Base-by-base conservation (phyloP, 1,140 invertebrate species). In the Riptortus pedestris region DNA sequence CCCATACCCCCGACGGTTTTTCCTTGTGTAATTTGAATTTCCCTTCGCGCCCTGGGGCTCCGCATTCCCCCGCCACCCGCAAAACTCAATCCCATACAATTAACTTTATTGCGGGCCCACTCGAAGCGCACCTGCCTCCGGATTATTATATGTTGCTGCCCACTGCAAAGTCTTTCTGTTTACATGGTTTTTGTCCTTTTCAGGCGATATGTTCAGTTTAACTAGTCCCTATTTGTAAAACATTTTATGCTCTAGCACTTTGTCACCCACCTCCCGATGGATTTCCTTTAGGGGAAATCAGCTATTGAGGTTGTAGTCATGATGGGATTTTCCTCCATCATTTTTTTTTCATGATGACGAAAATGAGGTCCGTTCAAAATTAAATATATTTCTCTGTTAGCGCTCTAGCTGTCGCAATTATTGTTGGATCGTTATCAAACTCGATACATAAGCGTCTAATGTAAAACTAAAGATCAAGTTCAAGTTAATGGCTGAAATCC, bases 41-140 rank as follows among this genome's bases (percentile, higher is more conserved):
- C 45, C 45, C n/a, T 24, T 4, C 51, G 7, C 24, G 7, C 14
- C 14, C 18, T 24, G 20, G 51, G 31, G 14, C 31, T 7, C 5
- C 5, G 31, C 31, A 7, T 38, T n/a, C n/a, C n/a, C n/a, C 31
- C 31, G 14, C 5, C 14, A 7, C 51, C 51, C 24, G 51, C 51
- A 55, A 55, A 55, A 55, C 51, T 55, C 51, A 55, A 55, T 55
- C 51, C 24, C 51, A 55, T 26, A 55, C 51, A 55, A 55, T 55
- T 55, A 55, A 55, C 18, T 55, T 55, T 55, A 55, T 55, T 55
- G 51, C 51, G 24, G 51, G 2, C 12, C 9, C 20, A 24, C 2
- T 20, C 2, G 12, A 24, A 55, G 24, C 24, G 26, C 51, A 55
- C 51, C 51, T 55, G 51, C 20, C 18, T 14, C 51, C 51, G 51